Percentiles rank a stretch among this genome's conserved stretches.
These are phyloP conservation scores for Fundulus diaphanus DNA, from an alignment of 2,797 vertebrate species.

Conservation along the genomic window DNA sequence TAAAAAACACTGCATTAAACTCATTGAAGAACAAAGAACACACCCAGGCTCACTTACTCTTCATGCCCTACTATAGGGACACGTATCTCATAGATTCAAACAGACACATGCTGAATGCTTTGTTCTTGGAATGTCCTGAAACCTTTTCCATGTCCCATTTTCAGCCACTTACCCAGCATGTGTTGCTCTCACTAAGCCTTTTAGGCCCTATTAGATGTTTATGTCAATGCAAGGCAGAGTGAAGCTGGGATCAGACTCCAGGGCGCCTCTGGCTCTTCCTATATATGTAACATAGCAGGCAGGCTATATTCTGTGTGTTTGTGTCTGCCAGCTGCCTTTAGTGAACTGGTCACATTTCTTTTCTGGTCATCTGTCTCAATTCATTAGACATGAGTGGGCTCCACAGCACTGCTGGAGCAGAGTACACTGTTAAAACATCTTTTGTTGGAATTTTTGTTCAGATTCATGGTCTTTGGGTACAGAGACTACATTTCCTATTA, in stretches of 20 bases:
- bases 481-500: background rate
- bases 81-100: slow-evolving; percentile 54
- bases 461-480: background rate
- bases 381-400: slow-evolving; percentile 66
- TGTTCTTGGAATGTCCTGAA: slow-evolving; percentile 69
- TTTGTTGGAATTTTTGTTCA: slow-evolving; percentile 5
- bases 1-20: background rate
- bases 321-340: slow-evolving; percentile 52
- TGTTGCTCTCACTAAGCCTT: slow-evolving; percentile 65
- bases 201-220: slow-evolving; percentile 69
- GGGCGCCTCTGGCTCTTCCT: slow-evolving; percentile 49
- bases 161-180: slow-evolving; percentile 70
- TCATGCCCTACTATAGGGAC: slow-evolving; percentile 20
- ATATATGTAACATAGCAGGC: slow-evolving; percentile 44
- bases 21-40: background rate
- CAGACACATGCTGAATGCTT: slow-evolving; percentile 50
- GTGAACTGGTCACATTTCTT: slow-evolving; percentile 68
- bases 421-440: slow-evolving; percentile 30
- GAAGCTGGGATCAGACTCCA: slow-evolving; percentile 43
- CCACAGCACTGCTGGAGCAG: slow-evolving; percentile 20
- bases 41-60: background rate
- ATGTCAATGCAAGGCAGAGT: slow-evolving; percentile 49
- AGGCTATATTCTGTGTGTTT: slow-evolving; percentile 35
- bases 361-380: slow-evolving; percentile 67
- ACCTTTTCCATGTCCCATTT: slow-evolving; percentile 72